Evolutionary conservation across 1,140 invertebrate genomes (phyloP), one percentile per base, ranked within the genome.

Genomic region (Sitobion miscanthi): DNA sequence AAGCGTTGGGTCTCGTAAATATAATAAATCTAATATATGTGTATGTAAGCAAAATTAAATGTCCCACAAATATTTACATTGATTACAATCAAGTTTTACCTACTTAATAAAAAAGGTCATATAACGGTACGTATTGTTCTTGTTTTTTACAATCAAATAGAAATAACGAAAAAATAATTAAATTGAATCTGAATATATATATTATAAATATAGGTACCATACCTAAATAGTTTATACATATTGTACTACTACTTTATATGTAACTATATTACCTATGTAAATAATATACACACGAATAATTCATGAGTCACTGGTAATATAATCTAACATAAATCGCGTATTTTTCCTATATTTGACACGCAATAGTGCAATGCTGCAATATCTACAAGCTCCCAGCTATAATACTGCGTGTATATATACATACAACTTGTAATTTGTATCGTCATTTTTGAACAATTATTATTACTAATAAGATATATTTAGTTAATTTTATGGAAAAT

Each of bases 101-200:
- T 42, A 83, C 38, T 38, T 83, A 83, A 42, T 83, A 83, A 83
- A 38, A 83, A 83, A 83, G 82, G 82, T 83, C 82, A 42, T 42
- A 42, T 83, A 83, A 83, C 82, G 82, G 82, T 21, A 83, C 21
- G 38, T 83, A 83, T 83, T 83, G 82, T 83, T 83, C 82, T 83
- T 83, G 8, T 21, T 83, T 82, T 82, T 69, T n/a, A 30, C 30
- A 62, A 69, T 69, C 62, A 77, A 77, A 77, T 77, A 77, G 62
- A 77, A 77, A 77, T 77, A 17, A 77, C 62, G 14, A 77, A 77
- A 77, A 77, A 54, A 54, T 54, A 54, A 54, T 54, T 54, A 54
- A 54, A 77, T 6, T n/a, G 62, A 77, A 77, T 77, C 83, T 45
- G 45, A 25, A 4, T 86, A 86, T 47, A 38, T 82, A 82, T 35